Base-by-base conservation (phyloP, 64 coral and sea anemone species). In the Montipora sp. region DNA sequence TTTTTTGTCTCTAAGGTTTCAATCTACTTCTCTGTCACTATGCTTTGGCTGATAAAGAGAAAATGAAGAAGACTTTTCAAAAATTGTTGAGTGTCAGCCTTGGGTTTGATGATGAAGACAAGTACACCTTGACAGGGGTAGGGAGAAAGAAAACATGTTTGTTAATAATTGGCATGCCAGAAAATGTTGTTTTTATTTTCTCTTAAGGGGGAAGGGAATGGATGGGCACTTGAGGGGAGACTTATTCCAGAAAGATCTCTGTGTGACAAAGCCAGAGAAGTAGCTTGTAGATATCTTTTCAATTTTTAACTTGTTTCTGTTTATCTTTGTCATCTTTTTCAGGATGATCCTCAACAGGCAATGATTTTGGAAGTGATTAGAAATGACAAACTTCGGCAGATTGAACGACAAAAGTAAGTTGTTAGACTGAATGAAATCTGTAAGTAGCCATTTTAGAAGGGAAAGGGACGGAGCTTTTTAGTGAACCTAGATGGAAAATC, bases 51-150 rank as follows among this genome's bases (percentile, higher is more conserved):
- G 98, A 99, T 46, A 83, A 90, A 15, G 98, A 99, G 22, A 99
- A 99, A 88, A 99, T 99, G 98, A 99, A 99, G 85, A 99, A 99
- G 87, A 93, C 96, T 51, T 98, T 98, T 92, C 96, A 98, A 78
- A 98, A 98, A 53, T 73, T 98, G 78, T 47, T 98, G 43, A 81
- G 87, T 8, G 89, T 95, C 80, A 92, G 90, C 60, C 91, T 98
- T 66, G 91, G 91, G 11, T 81, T 98, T 50, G 94, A 98, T 18
- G 96, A 98, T 68, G 96, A 98, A 19, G 96, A 98, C 72, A 98
- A 95, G 75, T 98, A 98, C 66, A 84, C 88, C 16, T 79, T 94
- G 44, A 88, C 90, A 22, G 95, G 91, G 91, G 95, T 96, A 80
- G 83, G 88, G 50, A 8, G 22, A 19, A 2, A 36, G 36, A 36